Evolutionary conservation across 2,888 invertebrate genomes (phyloP).

Genomic region (Monoplex corrugatus): DNA sequence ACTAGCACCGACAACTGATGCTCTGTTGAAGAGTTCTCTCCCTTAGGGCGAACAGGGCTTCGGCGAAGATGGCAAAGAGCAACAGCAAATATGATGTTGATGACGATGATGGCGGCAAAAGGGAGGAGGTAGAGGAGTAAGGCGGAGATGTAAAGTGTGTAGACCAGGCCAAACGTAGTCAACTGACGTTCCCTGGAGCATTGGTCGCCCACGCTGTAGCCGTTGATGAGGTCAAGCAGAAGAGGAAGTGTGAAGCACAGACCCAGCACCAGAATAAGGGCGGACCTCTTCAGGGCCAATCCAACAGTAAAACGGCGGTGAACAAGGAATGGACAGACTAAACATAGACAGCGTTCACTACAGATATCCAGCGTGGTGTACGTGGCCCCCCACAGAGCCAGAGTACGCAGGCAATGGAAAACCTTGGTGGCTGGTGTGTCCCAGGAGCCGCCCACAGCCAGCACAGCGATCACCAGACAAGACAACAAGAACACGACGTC

Average conservation of each 20-base stretch:
- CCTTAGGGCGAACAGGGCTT: neutral
- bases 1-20: conserved; percentile 42
- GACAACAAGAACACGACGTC: conserved; percentile 22
- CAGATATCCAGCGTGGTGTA: conserved; percentile 45
- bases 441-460: neutral
- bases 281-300: conserved; percentile 11
- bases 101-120: conserved; percentile 39
- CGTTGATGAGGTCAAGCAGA: conserved; percentile 35
- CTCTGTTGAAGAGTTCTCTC: neutral
- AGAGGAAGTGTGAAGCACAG: conserved; percentile 32
- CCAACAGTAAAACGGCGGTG: conserved; percentile 33
- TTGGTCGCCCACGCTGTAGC: conserved; percentile 10
- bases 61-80: conserved; percentile 32
- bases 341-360: conserved; percentile 22
- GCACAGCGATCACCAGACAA: neutral
- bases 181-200: neutral
- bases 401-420: neutral
- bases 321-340: conserved; percentile 34
- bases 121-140: conserved; percentile 46
- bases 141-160: conserved; percentile 39
- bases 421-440: neutral
- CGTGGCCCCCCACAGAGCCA: conserved; percentile 40
- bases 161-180: conserved; percentile 44
- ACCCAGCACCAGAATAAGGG: conserved; percentile 21
- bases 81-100: conserved; percentile 36